Evolutionary conservation across 2,797 vertebrate genomes (phyloP).

Genomic region (Tarsius wallacei): DNA sequence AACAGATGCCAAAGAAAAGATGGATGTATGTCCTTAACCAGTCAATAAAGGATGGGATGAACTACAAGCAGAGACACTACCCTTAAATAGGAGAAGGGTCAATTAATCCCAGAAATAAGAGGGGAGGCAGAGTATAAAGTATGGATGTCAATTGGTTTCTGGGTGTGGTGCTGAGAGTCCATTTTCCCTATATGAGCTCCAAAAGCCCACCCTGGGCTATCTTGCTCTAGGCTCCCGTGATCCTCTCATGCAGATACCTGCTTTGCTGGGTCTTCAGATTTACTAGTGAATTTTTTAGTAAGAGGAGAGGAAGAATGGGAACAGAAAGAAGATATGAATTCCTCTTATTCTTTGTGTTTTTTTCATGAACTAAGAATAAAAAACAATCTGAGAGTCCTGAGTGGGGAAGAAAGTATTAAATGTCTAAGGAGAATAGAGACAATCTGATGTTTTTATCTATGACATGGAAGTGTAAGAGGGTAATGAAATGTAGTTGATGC

Average conservation of each 20-base stretch:
- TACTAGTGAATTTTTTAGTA: not conserved
- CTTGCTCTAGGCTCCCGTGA: not conserved
- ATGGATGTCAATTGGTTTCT: not conserved
- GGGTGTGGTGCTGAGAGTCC: not conserved
- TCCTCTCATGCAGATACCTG: not conserved
- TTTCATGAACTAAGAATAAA: constrained; percentile 13
- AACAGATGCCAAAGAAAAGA: not conserved
- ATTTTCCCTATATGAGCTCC: not conserved
- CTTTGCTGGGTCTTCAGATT: not conserved
- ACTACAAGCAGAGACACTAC: not conserved
- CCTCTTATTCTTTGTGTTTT: constrained; percentile 36
- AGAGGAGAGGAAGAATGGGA: not conserved
- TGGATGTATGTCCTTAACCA: not conserved
- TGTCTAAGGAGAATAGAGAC: not conserved
- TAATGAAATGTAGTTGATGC: constrained; percentile 14
- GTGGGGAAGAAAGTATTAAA: not conserved
- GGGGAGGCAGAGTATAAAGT: not conserved
- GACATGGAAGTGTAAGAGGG: not conserved
- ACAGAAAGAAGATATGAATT: not conserved
- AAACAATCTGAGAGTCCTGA: not conserved
- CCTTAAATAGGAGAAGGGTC: not conserved
- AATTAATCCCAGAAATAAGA: not conserved
- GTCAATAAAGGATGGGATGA: not conserved
- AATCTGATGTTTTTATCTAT: not conserved
- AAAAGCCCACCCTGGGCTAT: not conserved